Percentiles rank a stretch among this genome's conserved stretches.
Evolutionary conservation across 2,113 vertebrate species (phyloP).

Genomic region (Larimichthys polyactis): DNA sequence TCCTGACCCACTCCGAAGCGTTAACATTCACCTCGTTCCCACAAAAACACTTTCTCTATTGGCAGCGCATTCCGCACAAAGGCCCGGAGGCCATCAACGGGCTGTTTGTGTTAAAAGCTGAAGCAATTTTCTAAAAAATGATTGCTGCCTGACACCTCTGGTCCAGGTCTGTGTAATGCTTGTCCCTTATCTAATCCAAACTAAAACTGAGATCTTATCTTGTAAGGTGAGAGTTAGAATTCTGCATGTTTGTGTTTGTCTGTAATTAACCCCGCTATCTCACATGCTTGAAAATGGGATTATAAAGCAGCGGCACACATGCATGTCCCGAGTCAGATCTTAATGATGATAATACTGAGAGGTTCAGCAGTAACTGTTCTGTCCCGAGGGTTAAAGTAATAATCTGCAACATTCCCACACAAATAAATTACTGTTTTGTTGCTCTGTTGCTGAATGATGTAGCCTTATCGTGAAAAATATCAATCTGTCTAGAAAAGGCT

Average conservation of each 20-base stretch:
- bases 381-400: background rate
- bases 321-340: background rate
- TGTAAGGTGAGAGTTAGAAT: background rate
- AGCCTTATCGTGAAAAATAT: background rate
- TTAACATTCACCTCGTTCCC: constrained; percentile 8
- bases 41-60: background rate
- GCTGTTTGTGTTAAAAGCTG: background rate
- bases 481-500: background rate
- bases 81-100: background rate
- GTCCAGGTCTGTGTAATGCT: constrained; percentile 22
- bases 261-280: constrained; percentile 40
- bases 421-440: background rate
- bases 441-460: background rate
- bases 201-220: constrained; percentile 40
- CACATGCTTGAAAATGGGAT: constrained; percentile 52
- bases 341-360: constrained; percentile 9
- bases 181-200: constrained; percentile 26
- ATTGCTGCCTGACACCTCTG: constrained; percentile 9
- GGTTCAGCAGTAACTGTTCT: constrained; percentile 4
- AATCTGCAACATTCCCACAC: background rate
- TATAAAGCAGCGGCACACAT: constrained; percentile 25
- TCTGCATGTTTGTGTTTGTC: constrained; percentile 12
- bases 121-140: constrained; percentile 26
- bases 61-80: background rate
- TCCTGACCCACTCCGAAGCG: constrained; percentile 9